Evolutionary conservation across 2,113 vertebrate species (phyloP).

Genomic region (Smithornis capensis): DNA sequence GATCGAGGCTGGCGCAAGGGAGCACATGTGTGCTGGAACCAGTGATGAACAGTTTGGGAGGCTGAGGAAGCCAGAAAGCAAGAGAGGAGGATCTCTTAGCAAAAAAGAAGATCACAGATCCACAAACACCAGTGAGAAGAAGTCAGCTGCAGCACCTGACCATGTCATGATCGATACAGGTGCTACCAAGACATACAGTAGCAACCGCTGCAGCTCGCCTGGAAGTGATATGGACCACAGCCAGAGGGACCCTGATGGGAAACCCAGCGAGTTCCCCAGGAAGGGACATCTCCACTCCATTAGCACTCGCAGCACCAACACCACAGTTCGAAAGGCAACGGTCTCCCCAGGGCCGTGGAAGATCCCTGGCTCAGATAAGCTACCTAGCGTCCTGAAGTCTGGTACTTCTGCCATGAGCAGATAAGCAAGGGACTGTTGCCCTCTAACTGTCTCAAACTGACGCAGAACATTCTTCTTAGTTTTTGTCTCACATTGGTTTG

Average conservation of each 20-base stretch:
- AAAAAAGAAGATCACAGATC: slow-evolving; percentile 69
- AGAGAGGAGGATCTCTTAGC: slow-evolving; percentile 80
- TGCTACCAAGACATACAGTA: slow-evolving; percentile 66
- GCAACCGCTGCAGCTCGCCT: slow-evolving; percentile 69
- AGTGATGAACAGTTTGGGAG: slow-evolving; percentile 70
- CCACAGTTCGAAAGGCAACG: slow-evolving; percentile 83
- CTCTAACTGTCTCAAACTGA: slow-evolving; percentile 68
- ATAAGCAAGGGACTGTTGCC: slow-evolving; percentile 76
- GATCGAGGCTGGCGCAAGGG: slow-evolving; percentile 70
- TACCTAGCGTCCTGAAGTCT: slow-evolving; percentile 86
- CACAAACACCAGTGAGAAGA: slow-evolving; percentile 72
- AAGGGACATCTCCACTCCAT: slow-evolving; percentile 78
- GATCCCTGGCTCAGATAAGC: slow-evolving; percentile 94
- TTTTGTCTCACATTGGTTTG: slow-evolving; percentile 83
- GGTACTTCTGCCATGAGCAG: slow-evolving; percentile 90
- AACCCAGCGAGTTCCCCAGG: slow-evolving; percentile 70
- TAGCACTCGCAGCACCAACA: slow-evolving; percentile 71
- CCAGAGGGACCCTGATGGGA: slow-evolving; percentile 76
- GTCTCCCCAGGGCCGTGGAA: slow-evolving; percentile 96
- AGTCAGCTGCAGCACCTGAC: slow-evolving; percentile 65
- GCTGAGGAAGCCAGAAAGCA: slow-evolving; percentile 74
- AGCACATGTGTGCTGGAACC: slow-evolving; percentile 65
- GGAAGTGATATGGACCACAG: slow-evolving; percentile 71
- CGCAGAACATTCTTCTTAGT: slow-evolving; percentile 69
- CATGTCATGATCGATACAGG: slow-evolving; percentile 72